Percentiles rank a stretch among this genome's conserved stretches.
Evolutionary conservation across 2,113 vertebrate species (phyloP).

Genomic region (Podiceps cristatus): DNA sequence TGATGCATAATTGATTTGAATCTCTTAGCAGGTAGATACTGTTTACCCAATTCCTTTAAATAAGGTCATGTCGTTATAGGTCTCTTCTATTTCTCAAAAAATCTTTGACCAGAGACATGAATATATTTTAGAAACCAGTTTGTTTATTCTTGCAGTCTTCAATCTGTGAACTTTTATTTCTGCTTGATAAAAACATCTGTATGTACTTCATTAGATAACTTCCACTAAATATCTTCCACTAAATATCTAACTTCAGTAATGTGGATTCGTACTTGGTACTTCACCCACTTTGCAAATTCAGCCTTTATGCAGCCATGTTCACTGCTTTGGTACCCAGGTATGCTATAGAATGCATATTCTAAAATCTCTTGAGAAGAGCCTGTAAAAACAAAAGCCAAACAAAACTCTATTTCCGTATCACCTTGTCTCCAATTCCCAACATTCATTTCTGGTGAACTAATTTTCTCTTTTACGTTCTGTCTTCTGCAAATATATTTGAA

Average conservation of each 20-base stretch:
- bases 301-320: not conserved
- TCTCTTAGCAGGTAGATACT: not conserved
- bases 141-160: not conserved
- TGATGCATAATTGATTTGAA: not conserved
- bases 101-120: not conserved
- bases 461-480: slow-evolving; percentile 44
- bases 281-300: not conserved
- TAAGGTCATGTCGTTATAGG: not conserved
- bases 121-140: not conserved
- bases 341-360: not conserved
- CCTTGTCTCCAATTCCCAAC: slow-evolving; percentile 14
- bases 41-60: not conserved
- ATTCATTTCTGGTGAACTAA: slow-evolving; percentile 36
- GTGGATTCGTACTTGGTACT: not conserved
- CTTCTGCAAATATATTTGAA: slow-evolving; percentile 57
- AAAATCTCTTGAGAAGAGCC: not conserved
- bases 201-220: not conserved
- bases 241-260: not conserved
- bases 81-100: not conserved
- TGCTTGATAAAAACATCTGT: not conserved
- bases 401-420: not conserved
- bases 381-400: not conserved
- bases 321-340: not conserved
- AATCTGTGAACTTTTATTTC: not conserved
- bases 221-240: not conserved